Percentiles rank a stretch among this genome's conserved stretches.
phyloP scores from a whole-genome alignment of 2,113 vertebrate species.

The Anarhynchus alexandrinus region DNA sequence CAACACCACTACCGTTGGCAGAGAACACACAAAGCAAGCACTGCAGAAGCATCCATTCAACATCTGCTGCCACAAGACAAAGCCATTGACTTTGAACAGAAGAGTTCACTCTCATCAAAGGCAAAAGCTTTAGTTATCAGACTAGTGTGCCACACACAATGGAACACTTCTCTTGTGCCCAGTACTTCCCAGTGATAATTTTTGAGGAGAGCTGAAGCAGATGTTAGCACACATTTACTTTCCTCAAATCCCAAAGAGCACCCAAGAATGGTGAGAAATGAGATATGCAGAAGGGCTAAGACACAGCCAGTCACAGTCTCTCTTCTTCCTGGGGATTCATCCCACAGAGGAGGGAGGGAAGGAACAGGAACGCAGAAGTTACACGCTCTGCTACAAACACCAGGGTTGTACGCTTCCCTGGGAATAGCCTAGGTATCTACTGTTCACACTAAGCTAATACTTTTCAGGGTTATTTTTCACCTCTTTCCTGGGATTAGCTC shows the following conservation, averaged over 20 bases:
- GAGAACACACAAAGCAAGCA: neutral
- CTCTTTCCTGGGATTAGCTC: constrained; percentile 19
- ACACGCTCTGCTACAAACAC: neutral
- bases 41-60: rapidly evolving
- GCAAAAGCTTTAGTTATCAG: neutral
- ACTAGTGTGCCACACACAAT: neutral
- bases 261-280: neutral
- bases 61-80: neutral
- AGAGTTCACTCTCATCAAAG: neutral
- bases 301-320: neutral
- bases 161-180: neutral
- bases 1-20: rapidly evolving
- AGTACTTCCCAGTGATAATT: neutral
- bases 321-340: neutral
- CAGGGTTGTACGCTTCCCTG: neutral
- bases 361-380: neutral
- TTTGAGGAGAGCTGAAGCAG: neutral
- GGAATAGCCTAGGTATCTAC: neutral
- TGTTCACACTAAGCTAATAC: neutral
- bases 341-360: neutral
- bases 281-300: neutral
- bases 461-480: constrained; percentile 12
- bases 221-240: neutral
- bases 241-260: neutral
- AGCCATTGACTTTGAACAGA: neutral